phyloP scores from a whole-genome alignment of 1,140 invertebrate genomes.

The Saxidomus purpurata region DNA sequence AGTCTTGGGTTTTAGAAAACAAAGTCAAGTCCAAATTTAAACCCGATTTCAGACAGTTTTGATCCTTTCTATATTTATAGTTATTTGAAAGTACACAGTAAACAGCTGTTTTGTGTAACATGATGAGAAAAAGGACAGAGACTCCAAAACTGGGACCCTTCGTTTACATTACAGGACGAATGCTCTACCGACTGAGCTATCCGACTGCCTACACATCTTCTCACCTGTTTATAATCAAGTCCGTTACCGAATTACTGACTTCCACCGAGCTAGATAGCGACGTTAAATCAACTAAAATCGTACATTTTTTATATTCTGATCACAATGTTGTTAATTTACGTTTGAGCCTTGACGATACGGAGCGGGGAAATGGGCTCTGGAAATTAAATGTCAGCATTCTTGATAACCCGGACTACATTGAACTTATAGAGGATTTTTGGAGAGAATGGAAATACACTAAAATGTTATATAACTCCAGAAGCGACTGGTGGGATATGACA shows the following conservation, averaged over 20 bases:
- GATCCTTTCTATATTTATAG: too few relatives aligned
- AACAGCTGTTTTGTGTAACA: too few relatives aligned
- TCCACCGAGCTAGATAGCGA: background rate
- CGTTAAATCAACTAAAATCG: background rate
- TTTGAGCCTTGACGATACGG: background rate
- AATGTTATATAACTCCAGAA: background rate
- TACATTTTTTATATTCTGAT: constrained; percentile 5
- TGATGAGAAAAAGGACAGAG: too few relatives aligned
- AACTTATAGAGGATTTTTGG: background rate
- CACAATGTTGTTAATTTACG: background rate
- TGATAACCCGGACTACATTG: background rate
- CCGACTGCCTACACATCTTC: too few relatives aligned
- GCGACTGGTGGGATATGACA: background rate
- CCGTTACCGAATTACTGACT: background rate
- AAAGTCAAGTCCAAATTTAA: too few relatives aligned
- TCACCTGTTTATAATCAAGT: too few relatives aligned
- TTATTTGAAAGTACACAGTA: too few relatives aligned
- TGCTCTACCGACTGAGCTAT: too few relatives aligned
- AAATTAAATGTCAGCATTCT: background rate
- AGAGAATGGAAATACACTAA: background rate
- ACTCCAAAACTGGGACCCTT: too few relatives aligned
- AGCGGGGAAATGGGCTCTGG: background rate
- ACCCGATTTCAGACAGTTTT: too few relatives aligned
- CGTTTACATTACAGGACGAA: too few relatives aligned
- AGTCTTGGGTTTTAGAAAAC: too few relatives aligned